These are phyloP conservation scores for Haliclona indistincta DNA, from an alignment of 37 sponge, comb jelly and placozoan genomes.

Conservation along the genomic window DNA sequence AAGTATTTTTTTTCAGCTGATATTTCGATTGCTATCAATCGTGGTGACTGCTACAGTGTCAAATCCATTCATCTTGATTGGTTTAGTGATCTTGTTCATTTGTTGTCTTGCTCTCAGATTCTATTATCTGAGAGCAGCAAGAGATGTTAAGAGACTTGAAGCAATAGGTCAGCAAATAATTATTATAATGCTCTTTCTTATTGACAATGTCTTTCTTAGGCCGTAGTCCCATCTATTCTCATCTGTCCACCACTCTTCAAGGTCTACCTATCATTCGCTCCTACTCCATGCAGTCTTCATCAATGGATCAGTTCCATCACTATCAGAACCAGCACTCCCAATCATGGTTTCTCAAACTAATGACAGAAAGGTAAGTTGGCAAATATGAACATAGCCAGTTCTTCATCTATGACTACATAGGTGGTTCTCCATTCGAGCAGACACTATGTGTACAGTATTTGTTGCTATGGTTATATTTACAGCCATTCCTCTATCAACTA, in stretches of 20 bases:
- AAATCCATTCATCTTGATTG: conserved; percentile 28
- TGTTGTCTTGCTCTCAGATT: not conserved
- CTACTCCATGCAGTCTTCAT: conserved; percentile 53
- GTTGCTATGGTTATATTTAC: conserved; percentile 52
- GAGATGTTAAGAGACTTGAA: conserved; percentile 29
- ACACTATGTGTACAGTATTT: conserved; percentile 50
- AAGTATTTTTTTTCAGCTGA: not conserved
- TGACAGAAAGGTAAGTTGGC: conserved; percentile 13
- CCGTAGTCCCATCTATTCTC: conserved; percentile 83
- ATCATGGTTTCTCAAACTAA: conserved; percentile 63
- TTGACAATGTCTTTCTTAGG: conserved; percentile 48
- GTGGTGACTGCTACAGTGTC: conserved; percentile 16
- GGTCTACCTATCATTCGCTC: too few relatives aligned
- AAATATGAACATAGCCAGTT: not conserved
- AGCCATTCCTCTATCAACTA: conserved; percentile 22
- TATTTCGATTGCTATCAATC: conserved; percentile 3
- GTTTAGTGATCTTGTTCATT: not conserved
- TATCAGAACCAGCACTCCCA: conserved; percentile 52
- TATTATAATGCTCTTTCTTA: not conserved
- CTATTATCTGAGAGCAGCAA: conserved; percentile 19
- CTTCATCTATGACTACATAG: not conserved
- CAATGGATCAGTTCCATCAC: conserved; percentile 32
- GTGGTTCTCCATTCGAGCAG: conserved; percentile 78
- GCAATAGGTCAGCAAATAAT: conserved; percentile 42
- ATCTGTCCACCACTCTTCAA: conserved; percentile 72